Base-by-base conservation (phyloP, 2,888 invertebrate species). In the Agonopterix alstromeriana region DNA sequence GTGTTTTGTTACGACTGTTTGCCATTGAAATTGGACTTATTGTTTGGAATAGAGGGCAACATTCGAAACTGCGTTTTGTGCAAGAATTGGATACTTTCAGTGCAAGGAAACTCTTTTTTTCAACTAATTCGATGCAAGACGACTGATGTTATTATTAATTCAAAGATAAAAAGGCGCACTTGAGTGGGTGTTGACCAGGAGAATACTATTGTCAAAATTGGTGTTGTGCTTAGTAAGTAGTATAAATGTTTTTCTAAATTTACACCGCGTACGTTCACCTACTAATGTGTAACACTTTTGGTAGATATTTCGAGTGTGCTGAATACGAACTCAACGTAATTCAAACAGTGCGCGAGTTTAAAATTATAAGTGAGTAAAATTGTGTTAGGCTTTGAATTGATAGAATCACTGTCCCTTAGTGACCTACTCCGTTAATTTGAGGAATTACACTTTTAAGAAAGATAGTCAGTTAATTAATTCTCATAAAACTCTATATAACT, bases 181-280 rank as follows among this genome's bases (percentile, higher is more conserved):
- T 17, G 42, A 42, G 48, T 48, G 45, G 50, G 50, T 42, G 45
- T 36, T 11, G 35, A 17, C n/a, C 35, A 36, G n/a, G 14, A 17
- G 38, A 27, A 11, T 45, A 35, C 38, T 35, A 46, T 53, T 53
- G 49, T 52, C 49, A 48, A 48, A 51, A 55, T 49, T 45, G 48
- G 14, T 49, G 38, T 38, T 38, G 27, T 44, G 48, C 49, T 44
- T 43, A 46, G 42, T 46, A 48, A 46, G 46, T 44, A 43, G 17
- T 14, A 14, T n/a, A 38, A 38, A 38, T 38, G 38, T 60, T 55
- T 56, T 65, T 70, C 70, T 75, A 75, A 70, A 66, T 67, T 67
- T 73, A 71, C 52, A 63, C 60, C 52, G 61, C 56, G 69, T 70
- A 58, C 70, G 61, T 73, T 75, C 68, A 70, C 72, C 70, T 67